Percentiles rank a stretch among this genome's conserved stretches.
Evolutionary conservation across 2,113 vertebrate species (phyloP).

Genomic region (Desmodus rotundus): DNA sequence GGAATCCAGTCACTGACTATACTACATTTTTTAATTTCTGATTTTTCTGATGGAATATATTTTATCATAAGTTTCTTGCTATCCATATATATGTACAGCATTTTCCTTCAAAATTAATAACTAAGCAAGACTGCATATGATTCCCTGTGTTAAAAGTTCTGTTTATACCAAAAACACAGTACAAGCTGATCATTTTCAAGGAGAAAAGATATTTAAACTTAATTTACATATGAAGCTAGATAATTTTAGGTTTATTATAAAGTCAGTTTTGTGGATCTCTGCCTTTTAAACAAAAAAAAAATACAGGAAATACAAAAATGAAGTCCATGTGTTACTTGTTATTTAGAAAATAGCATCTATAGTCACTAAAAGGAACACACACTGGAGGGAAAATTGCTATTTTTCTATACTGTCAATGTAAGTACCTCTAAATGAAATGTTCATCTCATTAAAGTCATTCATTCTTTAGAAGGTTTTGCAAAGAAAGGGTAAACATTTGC

Average conservation of each 20-base stretch:
- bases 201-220: not conserved
- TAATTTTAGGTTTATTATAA: not conserved
- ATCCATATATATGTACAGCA: not conserved
- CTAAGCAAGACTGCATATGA: not conserved
- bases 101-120: not conserved
- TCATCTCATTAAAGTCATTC: slow-evolving; percentile 58
- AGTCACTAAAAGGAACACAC: not conserved
- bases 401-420: slow-evolving; percentile 65
- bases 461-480: slow-evolving; percentile 50
- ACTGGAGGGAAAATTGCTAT: slow-evolving; percentile 51
- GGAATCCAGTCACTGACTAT: not conserved
- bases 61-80: not conserved
- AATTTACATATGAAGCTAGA: not conserved
- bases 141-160: not conserved
- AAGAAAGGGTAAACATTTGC: slow-evolving; percentile 52
- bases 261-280: not conserved
- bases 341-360: slow-evolving; percentile 34
- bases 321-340: not conserved
- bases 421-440: slow-evolving; percentile 74
- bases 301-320: not conserved
- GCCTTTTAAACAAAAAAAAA: not conserved
- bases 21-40: not conserved
- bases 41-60: not conserved
- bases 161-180: not conserved
- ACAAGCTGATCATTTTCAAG: not conserved